Conservation (phyloP, 2,113 vertebrate species). For the Porphyrio hochstetteri region DNA sequence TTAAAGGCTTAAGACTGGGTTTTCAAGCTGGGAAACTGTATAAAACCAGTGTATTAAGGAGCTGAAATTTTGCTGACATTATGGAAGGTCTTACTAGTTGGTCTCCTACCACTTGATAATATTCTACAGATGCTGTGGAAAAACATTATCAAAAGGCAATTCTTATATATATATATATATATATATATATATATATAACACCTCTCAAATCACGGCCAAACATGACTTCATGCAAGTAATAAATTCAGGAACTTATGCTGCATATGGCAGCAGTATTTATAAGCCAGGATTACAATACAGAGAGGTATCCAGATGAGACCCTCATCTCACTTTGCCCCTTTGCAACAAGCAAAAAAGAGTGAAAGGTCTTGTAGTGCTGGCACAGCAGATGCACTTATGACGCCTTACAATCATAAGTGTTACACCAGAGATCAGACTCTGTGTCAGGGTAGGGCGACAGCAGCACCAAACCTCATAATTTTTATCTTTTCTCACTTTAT, state of each 20-base stretch:
- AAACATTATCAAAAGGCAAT: constrained; percentile 25
- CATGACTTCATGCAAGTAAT: neutral
- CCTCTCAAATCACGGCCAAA: constrained; percentile 45
- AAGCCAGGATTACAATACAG: neutral
- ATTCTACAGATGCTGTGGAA: constrained; percentile 31
- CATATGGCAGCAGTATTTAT: neutral
- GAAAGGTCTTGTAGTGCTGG: neutral
- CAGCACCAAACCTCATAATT: neutral
- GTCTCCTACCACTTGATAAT: neutral
- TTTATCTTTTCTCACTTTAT: neutral
- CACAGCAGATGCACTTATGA: neutral
- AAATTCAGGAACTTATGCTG: neutral
- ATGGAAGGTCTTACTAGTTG: constrained; percentile 28
- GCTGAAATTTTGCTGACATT: constrained; percentile 44
- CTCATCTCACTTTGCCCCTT: neutral
- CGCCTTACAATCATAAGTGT: neutral
- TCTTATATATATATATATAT: neutral
- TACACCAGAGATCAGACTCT: neutral
- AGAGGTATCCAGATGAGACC: neutral
- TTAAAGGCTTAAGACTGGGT: constrained; percentile 19
- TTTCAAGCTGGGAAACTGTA: constrained; percentile 20
- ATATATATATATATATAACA: neutral
- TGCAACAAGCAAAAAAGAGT: neutral
- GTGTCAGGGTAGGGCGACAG: neutral
- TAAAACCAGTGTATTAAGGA: neutral